These are phyloP conservation scores for Odocoileus hemionus DNA, from an alignment of 2,113 vertebrate genomes.

Conservation along the genomic window DNA sequence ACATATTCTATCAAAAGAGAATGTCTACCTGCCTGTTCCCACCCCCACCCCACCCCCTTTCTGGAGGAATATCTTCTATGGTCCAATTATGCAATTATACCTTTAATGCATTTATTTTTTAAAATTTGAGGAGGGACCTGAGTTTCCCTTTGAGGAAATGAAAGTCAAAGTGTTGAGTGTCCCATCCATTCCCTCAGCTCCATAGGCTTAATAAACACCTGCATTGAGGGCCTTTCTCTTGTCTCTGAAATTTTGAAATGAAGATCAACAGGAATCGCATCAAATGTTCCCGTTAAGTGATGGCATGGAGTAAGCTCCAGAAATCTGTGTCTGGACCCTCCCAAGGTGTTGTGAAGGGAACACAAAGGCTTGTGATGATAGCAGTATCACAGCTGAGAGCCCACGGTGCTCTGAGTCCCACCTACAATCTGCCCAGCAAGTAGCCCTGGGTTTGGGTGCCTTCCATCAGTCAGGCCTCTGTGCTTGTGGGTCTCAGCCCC, in stretches of 20 bases:
- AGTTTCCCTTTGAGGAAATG: neutral
- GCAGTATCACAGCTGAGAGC: neutral
- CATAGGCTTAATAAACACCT: neutral
- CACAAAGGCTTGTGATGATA: neutral
- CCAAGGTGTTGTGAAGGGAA: slow-evolving; percentile 30
- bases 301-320: slow-evolving; percentile 11
- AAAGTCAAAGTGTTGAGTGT: neutral
- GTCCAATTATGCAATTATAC: neutral
- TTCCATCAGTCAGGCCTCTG: slow-evolving; percentile 82
- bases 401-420: slow-evolving; percentile 15
- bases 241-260: slow-evolving; percentile 62
- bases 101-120: neutral
- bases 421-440: slow-evolving; percentile 91
- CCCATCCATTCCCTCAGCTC: neutral
- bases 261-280: slow-evolving; percentile 62
- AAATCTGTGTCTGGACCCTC: slow-evolving; percentile 51
- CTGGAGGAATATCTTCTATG: neutral
- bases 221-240: neutral
- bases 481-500: slow-evolving; percentile 87
- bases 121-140: neutral
- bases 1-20: neutral
- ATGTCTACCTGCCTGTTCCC: neutral
- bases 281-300: slow-evolving; percentile 47
- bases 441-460: slow-evolving; percentile 86
- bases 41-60: neutral